Conservation (phyloP, 2,888 invertebrate genomes). For the Pammene fasciana region DNA sequence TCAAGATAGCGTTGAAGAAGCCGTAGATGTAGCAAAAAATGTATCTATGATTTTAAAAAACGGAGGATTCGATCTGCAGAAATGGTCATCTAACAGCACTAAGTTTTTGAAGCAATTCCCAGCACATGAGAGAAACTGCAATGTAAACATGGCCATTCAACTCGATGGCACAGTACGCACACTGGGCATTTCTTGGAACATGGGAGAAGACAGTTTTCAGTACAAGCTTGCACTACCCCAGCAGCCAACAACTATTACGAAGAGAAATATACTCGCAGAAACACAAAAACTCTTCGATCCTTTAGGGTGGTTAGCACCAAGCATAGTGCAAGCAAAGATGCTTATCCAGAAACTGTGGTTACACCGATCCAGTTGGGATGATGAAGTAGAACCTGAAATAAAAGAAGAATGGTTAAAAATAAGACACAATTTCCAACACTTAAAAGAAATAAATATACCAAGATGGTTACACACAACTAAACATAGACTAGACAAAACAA, state of each 20-base stretch:
- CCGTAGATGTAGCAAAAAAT: conserved; percentile 42
- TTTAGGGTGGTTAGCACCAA: conserved; percentile 48
- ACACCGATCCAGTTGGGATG: conserved; percentile 44
- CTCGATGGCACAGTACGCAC: conserved; percentile 45
- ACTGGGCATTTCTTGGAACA: conserved; percentile 46
- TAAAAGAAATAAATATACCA: conserved; percentile 22
- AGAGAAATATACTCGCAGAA: conserved; percentile 46
- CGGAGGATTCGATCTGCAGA: conserved; percentile 53
- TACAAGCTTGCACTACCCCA: conserved; percentile 38
- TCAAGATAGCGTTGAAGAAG: conserved; percentile 39
- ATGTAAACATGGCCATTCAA: conserved; percentile 43
- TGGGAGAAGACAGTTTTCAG: conserved; percentile 44
- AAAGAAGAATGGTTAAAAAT: conserved; percentile 43
- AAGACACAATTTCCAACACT: conserved; percentile 17
- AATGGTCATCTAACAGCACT: conserved; percentile 47
- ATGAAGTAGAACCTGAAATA: conserved; percentile 38
- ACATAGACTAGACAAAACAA: conserved; percentile 17
- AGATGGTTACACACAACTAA: conserved; percentile 33
- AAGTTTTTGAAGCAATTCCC: conserved; percentile 42
- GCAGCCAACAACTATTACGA: conserved; percentile 42
- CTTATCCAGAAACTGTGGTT: conserved; percentile 46
- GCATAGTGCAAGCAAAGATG: conserved; percentile 43
- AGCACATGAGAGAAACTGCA: conserved; percentile 23
- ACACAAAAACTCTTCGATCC: conserved; percentile 46
- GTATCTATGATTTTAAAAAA: conserved; percentile 44